phyloP scores from a whole-genome alignment of 1,140 invertebrate genomes.

The Leucophenga varia region DNA sequence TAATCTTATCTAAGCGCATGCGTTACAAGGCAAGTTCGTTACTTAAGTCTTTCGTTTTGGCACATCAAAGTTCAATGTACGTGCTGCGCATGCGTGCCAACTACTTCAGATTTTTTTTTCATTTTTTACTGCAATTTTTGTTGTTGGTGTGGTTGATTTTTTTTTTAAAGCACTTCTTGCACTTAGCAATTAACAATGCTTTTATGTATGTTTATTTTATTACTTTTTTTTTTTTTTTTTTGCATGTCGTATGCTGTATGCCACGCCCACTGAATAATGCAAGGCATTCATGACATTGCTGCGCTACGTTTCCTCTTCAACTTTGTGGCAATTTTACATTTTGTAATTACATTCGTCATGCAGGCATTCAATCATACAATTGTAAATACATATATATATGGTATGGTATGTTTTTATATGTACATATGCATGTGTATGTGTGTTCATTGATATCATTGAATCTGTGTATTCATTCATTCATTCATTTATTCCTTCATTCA shows the following conservation, averaged over 20 bases:
- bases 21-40: constrained; percentile 31
- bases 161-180: no score
- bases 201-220: no score
- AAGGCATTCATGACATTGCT: no score
- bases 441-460: no score
- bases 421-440: no score
- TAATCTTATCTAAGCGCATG: constrained; percentile 23
- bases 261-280: constrained; percentile 33
- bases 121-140: background rate
- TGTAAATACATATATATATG: no score
- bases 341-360: background rate
- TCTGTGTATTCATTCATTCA: no score
- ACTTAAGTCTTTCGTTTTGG: constrained; percentile 50
- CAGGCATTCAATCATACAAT: no score
- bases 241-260: constrained; percentile 19
- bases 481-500: no score
- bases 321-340: background rate
- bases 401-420: no score
- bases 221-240: constrained; percentile 12
- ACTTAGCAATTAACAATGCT: constrained; percentile 10
- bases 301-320: background rate
- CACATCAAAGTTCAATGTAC: constrained; percentile 32
- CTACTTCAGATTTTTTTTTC: background rate
- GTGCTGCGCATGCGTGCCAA: no score
- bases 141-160: background rate